phyloP scores from a whole-genome alignment of 1,140 invertebrate genomes.

The Cherax destructor region DNA sequence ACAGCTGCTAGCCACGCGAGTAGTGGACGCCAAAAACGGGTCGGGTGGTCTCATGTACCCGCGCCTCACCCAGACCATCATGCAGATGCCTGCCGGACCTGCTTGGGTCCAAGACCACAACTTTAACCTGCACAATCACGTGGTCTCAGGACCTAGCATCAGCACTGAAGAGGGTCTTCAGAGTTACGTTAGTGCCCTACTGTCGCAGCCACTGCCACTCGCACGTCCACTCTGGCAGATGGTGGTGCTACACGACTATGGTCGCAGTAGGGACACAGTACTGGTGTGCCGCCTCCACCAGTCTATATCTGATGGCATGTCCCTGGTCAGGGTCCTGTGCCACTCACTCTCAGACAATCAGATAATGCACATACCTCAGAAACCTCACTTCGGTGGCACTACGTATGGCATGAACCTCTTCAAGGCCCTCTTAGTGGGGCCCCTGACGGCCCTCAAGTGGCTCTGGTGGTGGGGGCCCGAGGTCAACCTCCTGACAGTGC shows the following conservation, averaged over 20 bases:
- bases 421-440: slow-evolving; percentile 78
- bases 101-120: slow-evolving; percentile 78
- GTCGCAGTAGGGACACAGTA: slow-evolving; percentile 76
- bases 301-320: slow-evolving; percentile 79
- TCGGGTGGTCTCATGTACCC: slow-evolving; percentile 76
- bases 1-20: slow-evolving; percentile 76
- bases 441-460: slow-evolving; percentile 78
- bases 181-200: slow-evolving; percentile 76
- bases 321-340: slow-evolving; percentile 77
- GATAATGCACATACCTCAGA: slow-evolving; percentile 73
- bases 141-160: slow-evolving; percentile 76
- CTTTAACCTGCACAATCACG: slow-evolving; percentile 79
- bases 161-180: slow-evolving; percentile 75
- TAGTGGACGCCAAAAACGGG: slow-evolving; percentile 76
- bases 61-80: slow-evolving; percentile 76
- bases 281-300: slow-evolving; percentile 79
- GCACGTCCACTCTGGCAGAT: slow-evolving; percentile 80
- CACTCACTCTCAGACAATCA: slow-evolving; percentile 78
- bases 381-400: slow-evolving; percentile 76
- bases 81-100: slow-evolving; percentile 74
- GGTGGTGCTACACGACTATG: slow-evolving; percentile 77
- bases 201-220: slow-evolving; percentile 75
- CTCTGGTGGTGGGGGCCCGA: slow-evolving; percentile 73
- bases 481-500: slow-evolving; percentile 59
- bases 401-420: slow-evolving; percentile 76